Evolutionary conservation across 2,888 invertebrate species (phyloP), one percentile per base, ranked within the genome.

Genomic region (Drosophila silvestris): DNA sequence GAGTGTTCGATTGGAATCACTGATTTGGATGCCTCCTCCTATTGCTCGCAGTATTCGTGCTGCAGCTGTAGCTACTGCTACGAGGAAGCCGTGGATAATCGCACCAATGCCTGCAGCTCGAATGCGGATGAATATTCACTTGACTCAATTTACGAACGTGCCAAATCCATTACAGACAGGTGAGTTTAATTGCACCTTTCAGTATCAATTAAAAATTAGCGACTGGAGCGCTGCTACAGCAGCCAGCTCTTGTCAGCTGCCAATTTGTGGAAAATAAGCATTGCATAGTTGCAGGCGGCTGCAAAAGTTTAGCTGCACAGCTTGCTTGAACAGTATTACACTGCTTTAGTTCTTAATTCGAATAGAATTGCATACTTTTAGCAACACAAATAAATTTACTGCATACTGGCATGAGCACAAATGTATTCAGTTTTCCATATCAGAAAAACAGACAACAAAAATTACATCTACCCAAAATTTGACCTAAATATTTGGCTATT

Each of bases 41-140:
- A 94, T 50, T 95, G 95, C 0, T 95, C 95, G 63, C 95, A 95
- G 83, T 95, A 94, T 91, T 95, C 95, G 0, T 92, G 93, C 53
- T 95, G 95, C 92, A 95, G 94, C 83, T 95, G 95, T 92, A 95
- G 95, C 84, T 95, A 95, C 89, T 95, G 95, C 91, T 94, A 94
- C 57, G 94, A 95, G 66, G 81, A 79, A 19, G 80, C 79, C 1
- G 35, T 76, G n/a, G 92, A 94, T 32, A 94, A 94, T 6, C 94
- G 94, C 57, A 79, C 84, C 14, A 93, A 93, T 83, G 85, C 90
- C 14, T 93, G 91, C 60, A 93, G 92, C 74, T 92, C 93, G 0
- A 92, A 92, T 54, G 89, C 71, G 1, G 92, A 92, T 35, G 85
- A 90, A 16, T 91, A 89, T 63, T 92, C 92, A 3, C 68, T 86